phyloP scores from a whole-genome alignment of 2,888 invertebrate genomes.

The Eupithecia vulgata region DNA sequence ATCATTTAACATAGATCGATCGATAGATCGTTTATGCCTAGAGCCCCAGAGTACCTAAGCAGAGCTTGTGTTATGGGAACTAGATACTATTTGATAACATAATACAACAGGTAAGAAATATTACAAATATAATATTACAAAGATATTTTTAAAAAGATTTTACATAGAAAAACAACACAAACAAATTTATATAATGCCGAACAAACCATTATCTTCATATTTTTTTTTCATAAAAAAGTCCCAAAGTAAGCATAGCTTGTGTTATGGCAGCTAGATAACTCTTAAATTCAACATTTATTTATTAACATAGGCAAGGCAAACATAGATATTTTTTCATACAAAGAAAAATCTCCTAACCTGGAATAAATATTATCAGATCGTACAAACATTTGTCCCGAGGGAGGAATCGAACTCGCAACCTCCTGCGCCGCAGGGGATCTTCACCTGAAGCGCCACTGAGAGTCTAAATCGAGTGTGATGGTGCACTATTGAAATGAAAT shows the following conservation, averaged over 20 bases:
- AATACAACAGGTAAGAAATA: too few species aligned
- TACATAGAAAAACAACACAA: conserved; percentile 27
- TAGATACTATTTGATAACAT: too few species aligned
- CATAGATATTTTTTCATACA: neutral
- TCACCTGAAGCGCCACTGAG: neutral
- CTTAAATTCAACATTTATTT: too few species aligned
- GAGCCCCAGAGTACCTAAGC: too few species aligned
- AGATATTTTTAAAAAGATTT: too few species aligned
- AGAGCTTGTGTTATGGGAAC: too few species aligned
- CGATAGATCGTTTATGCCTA: too few species aligned
- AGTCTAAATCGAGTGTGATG: neutral
- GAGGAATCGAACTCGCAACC: neutral
- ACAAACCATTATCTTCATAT: neutral
- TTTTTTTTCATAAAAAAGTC: too few species aligned
- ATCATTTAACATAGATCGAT: too few species aligned
- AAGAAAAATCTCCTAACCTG: neutral
- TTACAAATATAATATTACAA: too few species aligned
- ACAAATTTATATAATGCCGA: neutral
- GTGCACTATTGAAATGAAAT: neutral
- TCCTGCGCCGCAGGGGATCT: neutral
- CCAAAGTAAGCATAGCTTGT: neutral
- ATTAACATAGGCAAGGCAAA: neutral
- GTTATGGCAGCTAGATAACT: neutral
- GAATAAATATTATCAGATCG: neutral
- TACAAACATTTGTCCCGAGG: neutral